These are phyloP conservation scores for Piscicola geometra DNA, from an alignment of 2,888 invertebrate species.

Conservation along the genomic window DNA sequence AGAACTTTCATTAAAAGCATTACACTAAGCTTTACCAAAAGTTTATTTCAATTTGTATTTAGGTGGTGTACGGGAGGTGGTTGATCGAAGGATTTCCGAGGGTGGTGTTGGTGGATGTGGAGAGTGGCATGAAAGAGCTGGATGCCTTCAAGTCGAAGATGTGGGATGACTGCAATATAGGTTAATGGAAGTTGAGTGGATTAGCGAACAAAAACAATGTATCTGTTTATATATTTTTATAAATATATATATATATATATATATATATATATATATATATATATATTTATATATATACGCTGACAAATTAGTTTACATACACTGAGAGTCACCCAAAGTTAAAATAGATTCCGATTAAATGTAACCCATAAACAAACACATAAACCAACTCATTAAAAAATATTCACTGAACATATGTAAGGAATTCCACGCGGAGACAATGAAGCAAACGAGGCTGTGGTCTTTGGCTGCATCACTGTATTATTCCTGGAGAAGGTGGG, in stretches of 20 bases:
- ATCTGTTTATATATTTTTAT: no score
- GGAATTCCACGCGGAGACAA: constrained; percentile 82
- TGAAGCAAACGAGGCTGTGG: constrained; percentile 93
- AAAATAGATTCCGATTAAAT: neutral
- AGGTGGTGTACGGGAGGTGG: constrained; percentile 89
- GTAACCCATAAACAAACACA: neutral
- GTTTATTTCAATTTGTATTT: neutral
- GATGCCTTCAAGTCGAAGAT: constrained; percentile 90
- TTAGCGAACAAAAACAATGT: no score
- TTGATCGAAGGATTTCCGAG: constrained; percentile 98
- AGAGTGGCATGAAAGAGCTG: constrained; percentile 88
- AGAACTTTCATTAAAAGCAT: constrained; percentile 25
- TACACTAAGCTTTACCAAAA: constrained; percentile 50
- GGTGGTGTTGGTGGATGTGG: constrained; percentile 92
- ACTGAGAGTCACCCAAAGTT: neutral
- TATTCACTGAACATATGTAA: neutral
- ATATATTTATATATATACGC: no score
- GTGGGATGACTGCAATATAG: constrained; percentile 64
- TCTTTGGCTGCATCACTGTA: constrained; percentile 89
- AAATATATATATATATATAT: no score
- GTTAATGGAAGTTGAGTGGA: no score
- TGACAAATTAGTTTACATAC: no score
- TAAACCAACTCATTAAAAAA: neutral
- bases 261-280: no score
- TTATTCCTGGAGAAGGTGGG: constrained; percentile 77